Conservation (phyloP, 2,113 vertebrate species). For the Tor tambroides region DNA sequence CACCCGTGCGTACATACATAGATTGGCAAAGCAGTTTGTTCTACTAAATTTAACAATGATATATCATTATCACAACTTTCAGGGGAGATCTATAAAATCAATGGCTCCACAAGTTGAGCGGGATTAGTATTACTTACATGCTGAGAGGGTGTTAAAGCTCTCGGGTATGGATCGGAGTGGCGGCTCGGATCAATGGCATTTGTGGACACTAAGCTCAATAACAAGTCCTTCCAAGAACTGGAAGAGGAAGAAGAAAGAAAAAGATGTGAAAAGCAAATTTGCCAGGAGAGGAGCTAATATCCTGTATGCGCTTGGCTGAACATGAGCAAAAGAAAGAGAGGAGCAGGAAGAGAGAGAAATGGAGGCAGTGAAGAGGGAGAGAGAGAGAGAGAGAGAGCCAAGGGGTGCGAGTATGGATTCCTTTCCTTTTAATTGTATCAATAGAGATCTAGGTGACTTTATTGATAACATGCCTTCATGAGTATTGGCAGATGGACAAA, state of each 20-base stretch:
- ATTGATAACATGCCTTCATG: slow-evolving; percentile 76
- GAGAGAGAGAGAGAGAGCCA: background rate
- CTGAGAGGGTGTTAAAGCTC: slow-evolving; percentile 96
- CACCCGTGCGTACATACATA: slow-evolving; percentile 88
- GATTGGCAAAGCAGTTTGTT: slow-evolving; percentile 99
- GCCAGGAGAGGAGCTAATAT: slow-evolving; percentile 96
- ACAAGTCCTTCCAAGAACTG: slow-evolving; percentile 92
- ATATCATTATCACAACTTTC: slow-evolving; percentile 99
- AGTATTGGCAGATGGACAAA: slow-evolving; percentile 73
- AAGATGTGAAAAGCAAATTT: slow-evolving; percentile 99
- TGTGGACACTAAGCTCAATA: slow-evolving; percentile 99
- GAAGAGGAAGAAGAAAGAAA: slow-evolving; percentile 85
- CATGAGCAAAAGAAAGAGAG: slow-evolving; percentile 61
- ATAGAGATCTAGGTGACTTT: slow-evolving; percentile 75
- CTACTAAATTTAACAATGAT: slow-evolving; percentile 99
- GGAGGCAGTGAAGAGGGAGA: background rate
- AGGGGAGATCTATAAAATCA: slow-evolving; percentile 99
- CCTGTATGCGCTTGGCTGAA: slow-evolving; percentile 82
- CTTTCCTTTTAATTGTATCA: slow-evolving; percentile 71
- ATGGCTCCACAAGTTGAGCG: slow-evolving; percentile 94
- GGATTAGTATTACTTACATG: slow-evolving; percentile 98
- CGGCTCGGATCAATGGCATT: slow-evolving; percentile 99
- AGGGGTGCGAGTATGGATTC: slow-evolving; percentile 69
- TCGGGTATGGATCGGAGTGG: slow-evolving; percentile 97
- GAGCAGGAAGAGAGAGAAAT: background rate